Evolutionary conservation across 2,888 invertebrate species (phyloP).

Genomic region (Aphodius granarius): DNA sequence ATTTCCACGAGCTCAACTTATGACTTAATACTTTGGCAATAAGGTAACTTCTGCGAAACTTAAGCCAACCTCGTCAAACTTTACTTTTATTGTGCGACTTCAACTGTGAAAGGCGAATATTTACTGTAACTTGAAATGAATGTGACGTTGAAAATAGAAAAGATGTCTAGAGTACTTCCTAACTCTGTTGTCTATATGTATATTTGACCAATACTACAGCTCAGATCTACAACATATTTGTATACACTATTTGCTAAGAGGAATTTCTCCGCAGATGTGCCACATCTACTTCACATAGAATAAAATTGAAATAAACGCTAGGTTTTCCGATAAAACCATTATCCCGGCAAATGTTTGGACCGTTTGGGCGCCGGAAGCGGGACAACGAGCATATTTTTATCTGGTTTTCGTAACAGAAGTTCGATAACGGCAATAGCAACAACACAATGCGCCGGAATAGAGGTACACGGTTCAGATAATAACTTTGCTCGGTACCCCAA

Average conservation of each 20-base stretch:
- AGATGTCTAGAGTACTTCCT: too few species aligned
- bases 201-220: too few species aligned
- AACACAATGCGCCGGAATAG: neutral
- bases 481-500: neutral
- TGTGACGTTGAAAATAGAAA: too few species aligned
- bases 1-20: neutral
- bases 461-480: neutral
- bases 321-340: neutral
- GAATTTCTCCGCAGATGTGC: neutral
- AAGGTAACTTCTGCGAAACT: neutral
- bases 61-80: neutral
- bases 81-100: too few species aligned
- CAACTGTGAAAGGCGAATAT: too few species aligned
- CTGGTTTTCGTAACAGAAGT: neutral
- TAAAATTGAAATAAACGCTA: neutral
- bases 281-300: neutral
- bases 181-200: too few species aligned
- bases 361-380: neutral
- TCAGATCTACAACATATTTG: neutral
- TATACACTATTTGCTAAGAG: neutral
- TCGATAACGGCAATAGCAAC: neutral
- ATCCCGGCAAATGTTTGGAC: neutral
- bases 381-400: neutral
- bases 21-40: neutral
- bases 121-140: too few species aligned